Evolutionary conservation across 1,140 invertebrate species (phyloP).

Genomic region (Lordiphosa mommai): DNA sequence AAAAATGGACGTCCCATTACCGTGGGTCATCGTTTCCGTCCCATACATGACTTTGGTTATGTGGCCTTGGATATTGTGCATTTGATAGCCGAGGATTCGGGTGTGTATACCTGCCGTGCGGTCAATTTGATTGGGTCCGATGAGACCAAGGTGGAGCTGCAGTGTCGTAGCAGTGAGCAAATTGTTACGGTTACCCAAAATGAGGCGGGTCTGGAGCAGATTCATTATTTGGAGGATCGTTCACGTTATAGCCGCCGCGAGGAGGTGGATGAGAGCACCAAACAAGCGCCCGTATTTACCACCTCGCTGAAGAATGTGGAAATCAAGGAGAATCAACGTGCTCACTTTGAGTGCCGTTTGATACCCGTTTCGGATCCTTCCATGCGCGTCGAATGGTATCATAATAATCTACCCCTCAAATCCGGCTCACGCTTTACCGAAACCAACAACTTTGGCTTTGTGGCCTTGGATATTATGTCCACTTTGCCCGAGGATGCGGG

Average conservation of each 20-base stretch:
- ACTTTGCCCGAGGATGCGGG: conserved; percentile 95
- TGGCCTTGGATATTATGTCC: conserved; percentile 94
- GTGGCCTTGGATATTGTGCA: conserved; percentile 95
- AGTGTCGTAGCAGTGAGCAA: conserved; percentile 87
- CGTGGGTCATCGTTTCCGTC: conserved; percentile 93
- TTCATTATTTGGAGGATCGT: conserved; percentile 92
- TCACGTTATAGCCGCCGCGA: conserved; percentile 88
- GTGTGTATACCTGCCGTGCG: conserved; percentile 94
- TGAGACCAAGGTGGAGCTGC: conserved; percentile 88
- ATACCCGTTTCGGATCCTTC: conserved; percentile 97
- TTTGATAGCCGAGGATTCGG: conserved; percentile 95
- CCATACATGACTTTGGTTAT: conserved; percentile 97
- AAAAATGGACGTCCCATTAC: conserved; percentile 94
- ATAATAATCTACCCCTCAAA: conserved; percentile 93
- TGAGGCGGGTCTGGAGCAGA: conserved; percentile 91
- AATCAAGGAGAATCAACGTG: conserved; percentile 96
- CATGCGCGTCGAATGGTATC: conserved; percentile 99
- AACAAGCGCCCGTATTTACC: conserved; percentile 94
- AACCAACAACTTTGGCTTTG: conserved; percentile 96
- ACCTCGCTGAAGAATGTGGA: conserved; percentile 93
- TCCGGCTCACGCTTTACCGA: conserved; percentile 93
- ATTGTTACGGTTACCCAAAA: conserved; percentile 92
- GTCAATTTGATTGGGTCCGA: conserved; percentile 93
- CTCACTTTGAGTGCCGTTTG: conserved; percentile 96
- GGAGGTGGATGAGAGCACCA: conserved; percentile 89